Percentiles rank a stretch among this genome's conserved stretches.
Evolutionary conservation across 2,888 invertebrate genomes (phyloP).

Genomic region (Acrobasis consociella): DNA sequence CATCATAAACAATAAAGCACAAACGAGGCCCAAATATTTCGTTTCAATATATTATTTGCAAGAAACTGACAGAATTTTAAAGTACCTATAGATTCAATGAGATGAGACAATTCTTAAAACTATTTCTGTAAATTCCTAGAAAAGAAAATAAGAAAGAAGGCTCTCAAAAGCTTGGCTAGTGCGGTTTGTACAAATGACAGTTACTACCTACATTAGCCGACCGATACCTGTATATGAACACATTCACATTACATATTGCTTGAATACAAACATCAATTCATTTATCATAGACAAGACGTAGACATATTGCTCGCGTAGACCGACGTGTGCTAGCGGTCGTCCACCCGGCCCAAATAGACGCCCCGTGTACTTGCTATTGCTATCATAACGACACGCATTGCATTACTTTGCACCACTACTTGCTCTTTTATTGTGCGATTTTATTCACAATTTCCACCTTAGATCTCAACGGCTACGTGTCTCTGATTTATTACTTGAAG

Average conservation of each 20-base stretch:
- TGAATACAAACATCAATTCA: slow-evolving; percentile 28
- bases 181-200: slow-evolving; percentile 21
- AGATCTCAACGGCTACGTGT: too few species aligned
- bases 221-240: slow-evolving; percentile 37
- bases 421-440: too few species aligned
- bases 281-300: slow-evolving; percentile 33
- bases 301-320: slow-evolving; percentile 15
- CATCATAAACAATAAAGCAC: neutral
- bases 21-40: slow-evolving; percentile 3
- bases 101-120: slow-evolving; percentile 8
- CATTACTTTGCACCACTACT: too few species aligned
- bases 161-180: slow-evolving; percentile 27
- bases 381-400: neutral
- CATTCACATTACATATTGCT: slow-evolving; percentile 40
- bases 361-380: neutral
- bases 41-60: slow-evolving; percentile 3
- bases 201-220: slow-evolving; percentile 27
- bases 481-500: neutral
- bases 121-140: slow-evolving; percentile 13
- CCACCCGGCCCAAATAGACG: neutral
- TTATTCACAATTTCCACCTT: too few species aligned
- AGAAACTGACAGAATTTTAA: neutral
- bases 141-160: slow-evolving; percentile 24
- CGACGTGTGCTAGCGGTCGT: neutral
- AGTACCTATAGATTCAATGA: slow-evolving; percentile 11